Conservation (phyloP, 2,888 invertebrate species). For the Autographa pulchrina region DNA sequence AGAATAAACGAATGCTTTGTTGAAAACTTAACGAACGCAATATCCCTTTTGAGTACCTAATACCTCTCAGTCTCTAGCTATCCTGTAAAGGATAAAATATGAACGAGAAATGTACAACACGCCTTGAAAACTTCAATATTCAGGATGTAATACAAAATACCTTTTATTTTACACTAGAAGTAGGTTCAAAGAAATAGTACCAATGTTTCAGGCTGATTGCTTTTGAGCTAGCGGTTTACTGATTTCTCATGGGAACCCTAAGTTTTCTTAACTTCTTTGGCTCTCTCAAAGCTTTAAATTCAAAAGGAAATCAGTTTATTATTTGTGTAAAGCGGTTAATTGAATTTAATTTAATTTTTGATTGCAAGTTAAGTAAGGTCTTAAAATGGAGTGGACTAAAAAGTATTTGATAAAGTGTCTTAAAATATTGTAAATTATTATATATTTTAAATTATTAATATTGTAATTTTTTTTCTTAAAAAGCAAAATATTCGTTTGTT, state of each 20-base stretch:
- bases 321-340: neutral
- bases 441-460: no score
- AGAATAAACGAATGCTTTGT: neutral
- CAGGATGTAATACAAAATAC: constrained; percentile 13
- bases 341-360: neutral
- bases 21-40: neutral
- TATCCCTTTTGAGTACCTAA: constrained; percentile 2
- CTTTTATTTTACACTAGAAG: constrained; percentile 27
- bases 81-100: neutral
- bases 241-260: constrained; percentile 51
- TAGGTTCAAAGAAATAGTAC: constrained; percentile 23
- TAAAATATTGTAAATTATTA: neutral
- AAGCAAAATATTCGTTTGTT: neutral
- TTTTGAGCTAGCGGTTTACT: constrained; percentile 48
- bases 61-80: neutral
- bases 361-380: neutral
- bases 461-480: no score
- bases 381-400: neutral
- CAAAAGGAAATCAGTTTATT: constrained; percentile 33
- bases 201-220: constrained; percentile 41
- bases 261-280: constrained; percentile 43
- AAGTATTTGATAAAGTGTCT: neutral
- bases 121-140: constrained; percentile 1
- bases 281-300: constrained; percentile 36
- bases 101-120: neutral